Conservation (phyloP, 2,113 vertebrate species). For the Lagopus leucura region DNA sequence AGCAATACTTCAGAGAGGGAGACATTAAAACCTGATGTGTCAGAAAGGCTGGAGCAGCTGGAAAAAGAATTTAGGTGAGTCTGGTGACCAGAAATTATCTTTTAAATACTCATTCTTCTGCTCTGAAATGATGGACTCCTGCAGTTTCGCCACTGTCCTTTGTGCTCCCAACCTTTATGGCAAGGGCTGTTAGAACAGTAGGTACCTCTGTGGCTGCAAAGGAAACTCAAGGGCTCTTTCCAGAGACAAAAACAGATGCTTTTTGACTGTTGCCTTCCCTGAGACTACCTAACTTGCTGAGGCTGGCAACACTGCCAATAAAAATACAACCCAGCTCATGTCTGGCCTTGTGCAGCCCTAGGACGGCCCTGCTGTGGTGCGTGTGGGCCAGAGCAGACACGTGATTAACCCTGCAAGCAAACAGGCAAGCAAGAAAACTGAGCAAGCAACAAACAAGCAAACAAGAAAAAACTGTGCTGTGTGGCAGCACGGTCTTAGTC, state of each 20-base stretch:
- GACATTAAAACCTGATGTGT: rapidly evolving
- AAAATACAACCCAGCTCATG: background rate
- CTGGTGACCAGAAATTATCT: background rate
- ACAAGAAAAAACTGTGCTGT: background rate
- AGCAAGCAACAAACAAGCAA: background rate
- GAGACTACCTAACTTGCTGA: background rate
- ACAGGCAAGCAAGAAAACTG: background rate
- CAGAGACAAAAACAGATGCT: background rate
- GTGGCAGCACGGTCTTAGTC: background rate
- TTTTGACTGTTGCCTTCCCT: background rate
- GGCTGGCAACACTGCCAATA: background rate
- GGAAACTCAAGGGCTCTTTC: background rate
- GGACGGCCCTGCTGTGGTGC: background rate
- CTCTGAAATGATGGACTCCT: background rate
- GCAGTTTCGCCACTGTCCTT: background rate
- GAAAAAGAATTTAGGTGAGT: background rate
- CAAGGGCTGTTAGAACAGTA: background rate
- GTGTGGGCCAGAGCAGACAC: background rate
- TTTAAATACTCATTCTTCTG: background rate
- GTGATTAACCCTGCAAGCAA: background rate
- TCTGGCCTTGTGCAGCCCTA: background rate
- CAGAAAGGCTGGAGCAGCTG: rapidly evolving
- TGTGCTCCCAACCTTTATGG: background rate
- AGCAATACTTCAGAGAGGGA: background rate
- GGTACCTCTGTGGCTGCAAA: too few species aligned